Conservation (phyloP, 2,797 vertebrate species). For the Enoplosus armatus region DNA sequence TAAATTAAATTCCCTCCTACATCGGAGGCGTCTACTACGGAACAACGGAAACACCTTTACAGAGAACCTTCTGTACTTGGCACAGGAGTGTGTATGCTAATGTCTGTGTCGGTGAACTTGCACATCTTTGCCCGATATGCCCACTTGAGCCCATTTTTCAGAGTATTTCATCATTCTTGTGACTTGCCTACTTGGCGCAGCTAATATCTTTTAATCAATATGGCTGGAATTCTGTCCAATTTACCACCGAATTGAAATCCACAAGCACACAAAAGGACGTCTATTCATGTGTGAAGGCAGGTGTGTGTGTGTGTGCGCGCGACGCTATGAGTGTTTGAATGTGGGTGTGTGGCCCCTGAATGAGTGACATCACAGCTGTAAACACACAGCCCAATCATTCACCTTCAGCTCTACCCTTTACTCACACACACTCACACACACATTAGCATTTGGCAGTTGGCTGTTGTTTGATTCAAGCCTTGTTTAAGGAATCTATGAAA, state of each 20-base stretch:
- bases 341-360: constrained; percentile 14
- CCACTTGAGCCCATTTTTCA: constrained; percentile 12
- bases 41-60: constrained; percentile 2
- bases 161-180: constrained; percentile 22
- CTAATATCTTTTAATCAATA: constrained; percentile 48
- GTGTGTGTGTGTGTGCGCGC: neutral
- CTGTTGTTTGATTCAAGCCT: constrained; percentile 11
- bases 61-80: neutral
- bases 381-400: constrained; percentile 49
- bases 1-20: constrained; percentile 7
- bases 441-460: constrained; percentile 5
- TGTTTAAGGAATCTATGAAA: neutral
- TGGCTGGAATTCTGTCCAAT: constrained; percentile 34
- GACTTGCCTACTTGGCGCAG: constrained; percentile 18
- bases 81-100: constrained; percentile 6
- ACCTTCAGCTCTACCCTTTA: constrained; percentile 43
- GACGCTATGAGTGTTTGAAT: neutral
- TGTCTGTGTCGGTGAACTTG: constrained; percentile 3
- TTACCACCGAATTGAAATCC: constrained; percentile 37
- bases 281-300: constrained; percentile 27
- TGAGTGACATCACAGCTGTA: constrained; percentile 60
- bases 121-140: constrained; percentile 9
- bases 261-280: constrained; percentile 9
- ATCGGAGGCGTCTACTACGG: neutral
- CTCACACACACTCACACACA: constrained; percentile 16